A percentile compares a stretch with the other conserved stretches of the same genome.
These are phyloP conservation scores for Caenorhabditis panamensis DNA, from an alignment of 2,888 invertebrate genomes.

Conservation along the genomic window DNA sequence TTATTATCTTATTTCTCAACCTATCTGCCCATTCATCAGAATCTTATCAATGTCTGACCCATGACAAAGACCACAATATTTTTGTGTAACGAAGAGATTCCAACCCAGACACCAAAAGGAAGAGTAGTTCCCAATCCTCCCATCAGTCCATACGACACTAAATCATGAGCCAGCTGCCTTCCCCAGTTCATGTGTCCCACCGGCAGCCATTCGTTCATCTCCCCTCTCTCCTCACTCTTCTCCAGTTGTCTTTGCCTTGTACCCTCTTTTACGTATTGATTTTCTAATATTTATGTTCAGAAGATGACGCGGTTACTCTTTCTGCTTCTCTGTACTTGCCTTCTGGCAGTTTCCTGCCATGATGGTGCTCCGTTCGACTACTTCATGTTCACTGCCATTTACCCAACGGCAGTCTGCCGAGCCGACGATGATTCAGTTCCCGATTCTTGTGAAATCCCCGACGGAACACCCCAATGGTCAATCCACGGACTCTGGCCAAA, in stretches of 20 bases:
- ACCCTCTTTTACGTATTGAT: neutral
- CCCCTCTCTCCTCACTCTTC: neutral
- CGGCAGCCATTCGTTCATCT: neutral
- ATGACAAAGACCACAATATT: neutral
- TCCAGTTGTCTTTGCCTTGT: neutral
- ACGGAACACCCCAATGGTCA: constrained; percentile 62
- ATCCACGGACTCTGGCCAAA: constrained; percentile 74
- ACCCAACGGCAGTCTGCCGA: constrained; percentile 69
- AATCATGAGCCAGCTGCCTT: constrained; percentile 12
- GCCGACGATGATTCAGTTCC: constrained; percentile 68
- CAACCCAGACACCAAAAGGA: neutral
- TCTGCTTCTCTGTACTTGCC: neutral
- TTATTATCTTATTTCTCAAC: neutral
- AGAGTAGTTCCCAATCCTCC: neutral
- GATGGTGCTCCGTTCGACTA: constrained; percentile 64
- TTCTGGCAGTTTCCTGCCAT: neutral
- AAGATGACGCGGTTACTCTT: neutral
- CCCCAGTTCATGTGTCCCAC: neutral
- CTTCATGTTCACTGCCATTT: constrained; percentile 69
- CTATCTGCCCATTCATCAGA: neutral
- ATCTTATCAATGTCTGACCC: constrained; percentile 1
- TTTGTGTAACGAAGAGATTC: neutral
- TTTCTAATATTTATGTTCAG: neutral
- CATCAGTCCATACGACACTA: neutral
- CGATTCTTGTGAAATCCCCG: constrained; percentile 70